Evolutionary conservation across 2,888 invertebrate genomes (phyloP).

Genomic region (Polietes domitor): DNA sequence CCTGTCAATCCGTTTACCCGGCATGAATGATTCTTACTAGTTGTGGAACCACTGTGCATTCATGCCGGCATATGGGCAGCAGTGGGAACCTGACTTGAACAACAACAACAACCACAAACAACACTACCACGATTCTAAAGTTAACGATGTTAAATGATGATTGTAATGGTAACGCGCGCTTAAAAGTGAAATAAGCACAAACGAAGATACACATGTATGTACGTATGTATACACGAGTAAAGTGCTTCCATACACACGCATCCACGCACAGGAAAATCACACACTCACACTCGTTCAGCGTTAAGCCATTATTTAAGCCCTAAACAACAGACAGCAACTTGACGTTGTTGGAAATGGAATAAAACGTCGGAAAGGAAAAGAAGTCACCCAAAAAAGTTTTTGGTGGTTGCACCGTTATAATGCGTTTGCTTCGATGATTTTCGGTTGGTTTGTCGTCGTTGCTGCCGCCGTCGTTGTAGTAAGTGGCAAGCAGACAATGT

Average conservation of each 20-base stretch:
- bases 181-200: conserved; percentile 61
- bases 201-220: neutral
- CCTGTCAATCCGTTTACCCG: too few relatives aligned
- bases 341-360: conserved; percentile 5
- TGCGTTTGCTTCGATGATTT: conserved; percentile 64
- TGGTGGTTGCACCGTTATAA: conserved; percentile 63
- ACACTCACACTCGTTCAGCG: too few relatives aligned
- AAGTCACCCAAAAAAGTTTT: conserved; percentile 40
- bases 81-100: conserved; percentile 38
- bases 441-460: conserved; percentile 10
- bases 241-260: neutral
- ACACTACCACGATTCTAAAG: conserved; percentile 45
- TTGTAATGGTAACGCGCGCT: conserved; percentile 53
- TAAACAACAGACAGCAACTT: conserved; percentile 24
- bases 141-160: conserved; percentile 57
- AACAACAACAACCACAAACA: conserved; percentile 34
- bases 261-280: conserved; percentile 8
- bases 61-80: neutral
- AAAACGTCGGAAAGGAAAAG: conserved; percentile 21
- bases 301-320: conserved; percentile 42
- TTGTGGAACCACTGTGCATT: too few relatives aligned
- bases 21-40: too few relatives aligned
- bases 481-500: conserved; percentile 45
- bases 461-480: conserved; percentile 25
- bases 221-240: neutral